Percentiles rank a stretch among this genome's conserved stretches.
These are phyloP conservation scores for Chrysogorgia sp. DNA, from an alignment of 92 coral and sea anemone genomes.

Conservation along the genomic window DNA sequence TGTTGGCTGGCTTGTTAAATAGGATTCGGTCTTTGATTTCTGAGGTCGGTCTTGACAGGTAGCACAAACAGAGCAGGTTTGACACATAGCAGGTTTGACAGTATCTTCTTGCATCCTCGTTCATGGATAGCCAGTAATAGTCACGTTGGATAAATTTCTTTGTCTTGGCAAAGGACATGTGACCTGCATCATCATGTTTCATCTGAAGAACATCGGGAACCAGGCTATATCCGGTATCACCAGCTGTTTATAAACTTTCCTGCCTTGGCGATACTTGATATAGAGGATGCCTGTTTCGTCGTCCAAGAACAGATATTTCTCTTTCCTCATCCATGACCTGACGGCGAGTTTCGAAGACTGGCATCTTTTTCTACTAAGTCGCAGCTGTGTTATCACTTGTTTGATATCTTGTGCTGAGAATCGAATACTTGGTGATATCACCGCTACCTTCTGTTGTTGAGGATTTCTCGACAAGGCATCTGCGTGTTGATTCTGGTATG, in stretches of 20 bases:
- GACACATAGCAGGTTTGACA: no score
- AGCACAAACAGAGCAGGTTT: conserved; percentile 24
- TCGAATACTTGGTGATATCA: no score
- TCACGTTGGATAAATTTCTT: not conserved
- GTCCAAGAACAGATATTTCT: conserved; percentile 5
- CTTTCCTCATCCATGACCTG: not conserved
- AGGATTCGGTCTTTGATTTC: no score
- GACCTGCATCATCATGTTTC: conserved; percentile 4
- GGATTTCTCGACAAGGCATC: conserved; percentile 56
- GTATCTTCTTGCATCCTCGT: not conserved
- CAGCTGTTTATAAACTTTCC: not conserved
- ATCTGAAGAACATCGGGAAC: not conserved
- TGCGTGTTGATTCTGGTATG: conserved; percentile 52
- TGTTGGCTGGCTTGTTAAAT: no score
- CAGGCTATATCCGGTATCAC: not conserved
- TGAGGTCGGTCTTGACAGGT: conserved; percentile 8
- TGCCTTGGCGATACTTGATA: not conserved
- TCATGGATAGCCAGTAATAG: conserved; percentile 1
- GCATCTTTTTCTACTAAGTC: no score
- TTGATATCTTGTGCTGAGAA: conserved; percentile 30
- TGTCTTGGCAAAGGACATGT: not conserved
- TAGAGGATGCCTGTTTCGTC: not conserved
- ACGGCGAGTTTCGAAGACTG: not conserved
- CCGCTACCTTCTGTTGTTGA: not conserved
- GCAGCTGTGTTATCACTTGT: not conserved